phyloP scores from a whole-genome alignment of 2,888 invertebrate genomes.

The Andrena chrysosceles region DNA sequence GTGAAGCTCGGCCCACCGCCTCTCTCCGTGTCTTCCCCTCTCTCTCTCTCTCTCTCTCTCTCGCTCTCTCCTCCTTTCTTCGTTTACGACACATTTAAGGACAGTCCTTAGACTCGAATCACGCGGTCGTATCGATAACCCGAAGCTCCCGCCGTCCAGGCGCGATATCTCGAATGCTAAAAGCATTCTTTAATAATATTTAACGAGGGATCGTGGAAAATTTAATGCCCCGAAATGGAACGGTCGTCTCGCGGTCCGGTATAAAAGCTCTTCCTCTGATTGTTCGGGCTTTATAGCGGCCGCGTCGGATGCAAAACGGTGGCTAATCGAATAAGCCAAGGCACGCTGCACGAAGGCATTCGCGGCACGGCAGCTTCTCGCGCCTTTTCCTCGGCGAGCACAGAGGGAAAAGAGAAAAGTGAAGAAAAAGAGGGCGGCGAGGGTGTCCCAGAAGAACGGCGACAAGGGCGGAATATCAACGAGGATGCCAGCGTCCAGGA shows the following conservation, averaged over 20 bases:
- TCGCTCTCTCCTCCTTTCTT: constrained; percentile 23
- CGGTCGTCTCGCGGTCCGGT: neutral
- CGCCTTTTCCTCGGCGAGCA: neutral
- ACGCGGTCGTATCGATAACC: constrained; percentile 62
- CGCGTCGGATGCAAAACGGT: neutral
- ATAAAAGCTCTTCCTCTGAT: neutral
- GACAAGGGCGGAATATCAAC: constrained; percentile 69
- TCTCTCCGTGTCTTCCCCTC: constrained; percentile 16
- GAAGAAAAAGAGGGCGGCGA: constrained; percentile 36
- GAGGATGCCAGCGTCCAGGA: constrained; percentile 68
- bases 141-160: constrained; percentile 41
- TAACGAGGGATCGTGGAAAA: constrained; percentile 37
- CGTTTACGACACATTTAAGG: constrained; percentile 75
- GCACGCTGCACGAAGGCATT: neutral
- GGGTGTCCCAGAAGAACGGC: constrained; percentile 64
- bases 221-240: constrained; percentile 12
- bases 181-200: constrained; percentile 71
- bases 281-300: neutral
- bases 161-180: constrained; percentile 67
- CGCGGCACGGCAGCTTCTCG: neutral
- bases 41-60: neutral
- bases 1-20: constrained; percentile 23
- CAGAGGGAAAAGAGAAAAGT: constrained; percentile 4
- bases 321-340: neutral
- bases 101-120: constrained; percentile 67